Evolutionary conservation across 1,140 invertebrate genomes (phyloP).

Genomic region (Conus betulinus): DNA sequence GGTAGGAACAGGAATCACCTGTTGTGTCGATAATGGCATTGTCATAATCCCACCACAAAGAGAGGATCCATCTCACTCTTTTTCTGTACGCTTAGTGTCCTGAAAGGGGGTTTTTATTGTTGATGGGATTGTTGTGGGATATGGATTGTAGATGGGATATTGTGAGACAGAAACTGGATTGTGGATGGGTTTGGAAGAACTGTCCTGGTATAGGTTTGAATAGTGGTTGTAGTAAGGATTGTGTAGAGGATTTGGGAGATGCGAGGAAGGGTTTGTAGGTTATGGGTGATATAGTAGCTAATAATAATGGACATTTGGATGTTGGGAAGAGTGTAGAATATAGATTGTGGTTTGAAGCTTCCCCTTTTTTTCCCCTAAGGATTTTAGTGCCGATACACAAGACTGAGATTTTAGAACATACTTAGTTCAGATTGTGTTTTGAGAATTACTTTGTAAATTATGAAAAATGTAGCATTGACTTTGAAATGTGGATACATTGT

Average conservation of each 20-base stretch:
- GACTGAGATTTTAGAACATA: too few relatives aligned
- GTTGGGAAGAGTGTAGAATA: not conserved
- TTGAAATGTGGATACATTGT: too few relatives aligned
- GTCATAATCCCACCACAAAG: not conserved
- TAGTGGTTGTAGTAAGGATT: too few relatives aligned
- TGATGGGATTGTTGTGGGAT: not conserved
- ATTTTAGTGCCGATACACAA: too few relatives aligned
- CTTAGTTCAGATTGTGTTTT: too few relatives aligned
- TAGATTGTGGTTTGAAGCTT: not conserved
- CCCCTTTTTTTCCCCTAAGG: too few relatives aligned
- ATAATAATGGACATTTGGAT: not conserved
- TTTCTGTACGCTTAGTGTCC: not conserved
- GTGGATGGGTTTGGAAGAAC: not conserved
- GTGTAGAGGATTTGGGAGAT: not conserved
- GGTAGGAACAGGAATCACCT: slow-evolving; percentile 80
- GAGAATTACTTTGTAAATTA: too few relatives aligned
- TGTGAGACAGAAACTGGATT: not conserved
- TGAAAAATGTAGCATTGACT: too few relatives aligned
- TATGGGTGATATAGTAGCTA: too few relatives aligned
- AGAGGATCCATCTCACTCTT: not conserved
- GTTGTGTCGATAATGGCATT: not conserved
- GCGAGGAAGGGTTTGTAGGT: too few relatives aligned
- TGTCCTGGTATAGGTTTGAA: not conserved
- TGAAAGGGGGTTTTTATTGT: not conserved
- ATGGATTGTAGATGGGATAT: not conserved